Evolutionary conservation across 2,797 vertebrate genomes (phyloP).

Genomic region (Enteromius thamalakanensis): DNA sequence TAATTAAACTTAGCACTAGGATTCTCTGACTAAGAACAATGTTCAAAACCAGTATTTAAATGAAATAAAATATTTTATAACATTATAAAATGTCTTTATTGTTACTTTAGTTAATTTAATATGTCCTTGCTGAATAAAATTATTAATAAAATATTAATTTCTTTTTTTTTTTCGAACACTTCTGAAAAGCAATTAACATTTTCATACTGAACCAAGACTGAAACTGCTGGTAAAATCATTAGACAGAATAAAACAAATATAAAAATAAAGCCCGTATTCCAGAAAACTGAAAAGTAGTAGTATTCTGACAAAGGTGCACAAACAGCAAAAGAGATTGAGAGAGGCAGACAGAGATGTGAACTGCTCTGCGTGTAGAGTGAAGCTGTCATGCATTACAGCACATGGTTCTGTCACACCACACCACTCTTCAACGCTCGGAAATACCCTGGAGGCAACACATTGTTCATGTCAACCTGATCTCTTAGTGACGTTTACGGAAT

Average conservation of each 20-base stretch:
- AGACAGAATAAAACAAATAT: neutral
- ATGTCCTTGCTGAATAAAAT: neutral
- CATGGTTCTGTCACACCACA: constrained; percentile 51
- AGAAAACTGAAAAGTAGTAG: neutral
- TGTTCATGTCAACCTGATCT: constrained; percentile 44
- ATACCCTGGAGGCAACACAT: constrained; percentile 47
- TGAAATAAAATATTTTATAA: neutral
- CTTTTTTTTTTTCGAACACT: too few species aligned
- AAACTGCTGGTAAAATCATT: neutral
- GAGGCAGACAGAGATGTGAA: constrained; percentile 15
- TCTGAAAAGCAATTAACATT: neutral
- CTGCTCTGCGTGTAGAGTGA: constrained; percentile 24
- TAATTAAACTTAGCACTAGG: neutral
- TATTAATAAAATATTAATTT: neutral
- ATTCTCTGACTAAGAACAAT: neutral
- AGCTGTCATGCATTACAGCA: constrained; percentile 48
- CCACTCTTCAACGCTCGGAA: constrained; percentile 42
- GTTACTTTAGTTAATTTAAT: neutral
- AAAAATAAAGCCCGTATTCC: neutral
- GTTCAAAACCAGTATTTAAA: neutral
- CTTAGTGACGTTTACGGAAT: constrained; percentile 37
- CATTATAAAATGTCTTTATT: neutral
- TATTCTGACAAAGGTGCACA: neutral
- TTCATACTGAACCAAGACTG: neutral
- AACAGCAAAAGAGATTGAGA: neutral